Evolutionary conservation across 1,140 invertebrate species (phyloP).

Genomic region (Drosophila bocki): DNA sequence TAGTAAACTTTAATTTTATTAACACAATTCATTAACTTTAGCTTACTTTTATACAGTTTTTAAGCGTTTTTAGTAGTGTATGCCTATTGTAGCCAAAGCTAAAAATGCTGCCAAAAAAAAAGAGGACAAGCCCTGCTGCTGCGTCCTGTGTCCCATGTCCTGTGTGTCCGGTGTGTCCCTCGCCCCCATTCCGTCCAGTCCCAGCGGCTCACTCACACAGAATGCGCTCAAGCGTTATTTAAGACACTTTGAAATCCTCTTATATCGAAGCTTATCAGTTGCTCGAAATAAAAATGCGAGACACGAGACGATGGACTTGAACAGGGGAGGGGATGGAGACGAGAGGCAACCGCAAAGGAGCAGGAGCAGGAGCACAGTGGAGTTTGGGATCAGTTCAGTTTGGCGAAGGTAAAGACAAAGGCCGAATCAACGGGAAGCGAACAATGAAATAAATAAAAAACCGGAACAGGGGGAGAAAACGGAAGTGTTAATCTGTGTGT

Average conservation of each 20-base stretch:
- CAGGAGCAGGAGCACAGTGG: neutral
- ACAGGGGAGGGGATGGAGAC: neutral
- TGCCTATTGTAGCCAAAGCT: slow-evolving; percentile 45
- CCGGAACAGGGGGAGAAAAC: slow-evolving; percentile 35
- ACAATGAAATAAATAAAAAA: slow-evolving; percentile 56
- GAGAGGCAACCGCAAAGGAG: slow-evolving; percentile 5
- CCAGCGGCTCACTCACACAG: slow-evolving; percentile 61
- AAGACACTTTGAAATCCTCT: slow-evolving; percentile 74
- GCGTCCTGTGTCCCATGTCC: neutral
- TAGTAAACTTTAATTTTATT: too few species aligned
- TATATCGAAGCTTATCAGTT: slow-evolving; percentile 71
- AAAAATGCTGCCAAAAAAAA: slow-evolving; percentile 44
- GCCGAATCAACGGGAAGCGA: slow-evolving; percentile 36
- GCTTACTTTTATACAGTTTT: too few species aligned
- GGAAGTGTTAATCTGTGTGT: slow-evolving; percentile 58
- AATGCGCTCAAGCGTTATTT: slow-evolving; percentile 74
- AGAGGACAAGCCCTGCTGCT: slow-evolving; percentile 1
- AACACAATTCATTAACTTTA: too few species aligned
- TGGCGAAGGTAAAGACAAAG: slow-evolving; percentile 46
- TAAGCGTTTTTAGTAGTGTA: neutral
- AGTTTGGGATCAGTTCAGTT: slow-evolving; percentile 18
- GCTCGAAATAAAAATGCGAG: slow-evolving; percentile 64
- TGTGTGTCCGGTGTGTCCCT: neutral
- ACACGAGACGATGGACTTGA: slow-evolving; percentile 27
- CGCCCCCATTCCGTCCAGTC: slow-evolving; percentile 33